phyloP scores from a whole-genome alignment of 2,797 vertebrate species.

The Nyctibius grandis region DNA sequence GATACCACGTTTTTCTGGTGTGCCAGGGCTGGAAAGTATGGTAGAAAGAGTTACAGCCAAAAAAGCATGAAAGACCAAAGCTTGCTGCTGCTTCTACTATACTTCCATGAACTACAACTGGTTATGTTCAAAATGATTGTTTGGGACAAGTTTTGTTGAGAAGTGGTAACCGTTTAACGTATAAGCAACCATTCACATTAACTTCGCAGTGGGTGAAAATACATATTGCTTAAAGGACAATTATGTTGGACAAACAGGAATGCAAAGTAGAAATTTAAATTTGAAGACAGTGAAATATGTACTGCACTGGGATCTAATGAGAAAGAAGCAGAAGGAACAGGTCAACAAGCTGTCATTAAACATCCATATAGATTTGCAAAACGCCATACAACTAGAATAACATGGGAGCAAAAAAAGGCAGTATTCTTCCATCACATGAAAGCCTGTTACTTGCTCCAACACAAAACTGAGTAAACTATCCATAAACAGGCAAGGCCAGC shows the following conservation, averaged over 20 bases:
- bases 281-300: neutral
- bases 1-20: neutral
- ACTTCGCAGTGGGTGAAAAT: neutral
- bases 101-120: neutral
- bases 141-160: neutral
- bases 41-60: neutral
- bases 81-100: neutral
- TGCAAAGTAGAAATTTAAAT: neutral
- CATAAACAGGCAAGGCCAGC: neutral
- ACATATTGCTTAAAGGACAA: neutral
- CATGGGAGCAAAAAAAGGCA: accelerated
- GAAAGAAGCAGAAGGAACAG: neutral
- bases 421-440: neutral
- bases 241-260: neutral
- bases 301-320: neutral
- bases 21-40: neutral
- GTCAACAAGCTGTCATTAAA: neutral
- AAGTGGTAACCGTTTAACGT: neutral
- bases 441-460: neutral
- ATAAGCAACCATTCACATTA: neutral
- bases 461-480: neutral
- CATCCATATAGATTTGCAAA: neutral
- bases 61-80: neutral
- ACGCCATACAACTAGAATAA: neutral
- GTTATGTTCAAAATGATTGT: neutral